Percentiles rank a stretch among this genome's conserved stretches.
phyloP scores from a whole-genome alignment of 2,797 vertebrate genomes.

The Ptychobarbus kaznakovi region DNA sequence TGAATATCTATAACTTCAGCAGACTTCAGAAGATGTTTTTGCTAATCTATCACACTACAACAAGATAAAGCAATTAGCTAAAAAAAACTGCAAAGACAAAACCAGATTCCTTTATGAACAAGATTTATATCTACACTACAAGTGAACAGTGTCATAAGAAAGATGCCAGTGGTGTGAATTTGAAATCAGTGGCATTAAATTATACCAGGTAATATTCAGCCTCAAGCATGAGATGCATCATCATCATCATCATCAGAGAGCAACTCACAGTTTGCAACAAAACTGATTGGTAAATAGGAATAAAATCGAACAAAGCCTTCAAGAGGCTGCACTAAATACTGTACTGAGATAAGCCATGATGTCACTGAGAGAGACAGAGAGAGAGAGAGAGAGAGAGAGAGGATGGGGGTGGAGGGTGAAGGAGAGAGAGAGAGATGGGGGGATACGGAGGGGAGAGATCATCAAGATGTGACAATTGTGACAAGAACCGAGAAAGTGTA shows the following conservation, averaged over 20 bases:
- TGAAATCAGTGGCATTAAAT: constrained; percentile 44
- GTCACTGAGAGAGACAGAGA: constrained; percentile 68
- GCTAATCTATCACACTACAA: background rate
- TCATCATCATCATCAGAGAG: constrained; percentile 49
- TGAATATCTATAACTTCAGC: background rate
- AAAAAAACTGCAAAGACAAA: background rate
- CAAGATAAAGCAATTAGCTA: background rate
- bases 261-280: constrained; percentile 38
- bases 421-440: background rate
- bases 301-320: constrained; percentile 69
- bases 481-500: constrained; percentile 96
- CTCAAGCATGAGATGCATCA: constrained; percentile 57
- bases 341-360: constrained; percentile 76
- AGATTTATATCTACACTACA: background rate
- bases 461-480: constrained; percentile 99
- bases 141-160: background rate
- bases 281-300: constrained; percentile 57
- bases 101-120: background rate
- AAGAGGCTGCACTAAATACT: constrained; percentile 74
- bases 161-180: background rate
- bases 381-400: background rate
- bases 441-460: constrained; percentile 67
- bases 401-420: too few species aligned
- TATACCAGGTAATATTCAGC: constrained; percentile 40
- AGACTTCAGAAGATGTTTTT: background rate